Base-by-base conservation (phyloP, 2,797 vertebrate genomes). In the Phataginus tetradactyla region DNA sequence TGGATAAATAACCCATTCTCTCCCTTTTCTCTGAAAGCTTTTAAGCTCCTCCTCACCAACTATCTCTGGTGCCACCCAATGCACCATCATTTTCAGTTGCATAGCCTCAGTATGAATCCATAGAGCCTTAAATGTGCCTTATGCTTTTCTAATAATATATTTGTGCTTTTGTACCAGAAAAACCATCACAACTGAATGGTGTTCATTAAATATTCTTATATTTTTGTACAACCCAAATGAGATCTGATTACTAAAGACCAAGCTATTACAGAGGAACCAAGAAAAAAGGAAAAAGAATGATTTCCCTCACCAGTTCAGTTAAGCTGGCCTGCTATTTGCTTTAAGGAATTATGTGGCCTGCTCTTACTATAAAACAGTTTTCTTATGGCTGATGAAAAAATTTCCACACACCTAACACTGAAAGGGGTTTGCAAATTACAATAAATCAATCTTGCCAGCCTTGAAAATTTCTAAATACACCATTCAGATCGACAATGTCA, bases 201-300 rank as follows among this genome's bases (percentile, higher is more conserved):
- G n/a, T 63, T 84, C 86, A 94, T 93, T 86, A 95, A 91, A 88
- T 23, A 90, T 71, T 78, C 37, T 95, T 85, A 69, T 72, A 45
- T 94, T 96, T 79, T 77, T 63, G 17, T 53, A 90, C 55, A 57
- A 84, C 79, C 45, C 86, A 91, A 96, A 87, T 91, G 84, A 97
- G 79, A 90, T 90, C 91, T 94, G 87, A 96, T 95, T 94, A 80
- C 93, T 78, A 94, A 96, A 80, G 66, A 80, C 64, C 64, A 91
- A 90, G 51, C 63, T 84, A 87, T 69, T 95, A 92, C 68, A 86
- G 84, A 90, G 59, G 61, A 95, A 81, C 49, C 59, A 88, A 79
- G 94, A 17, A 69, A 85, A 74, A 78, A 75, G 17, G 68, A 18
- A 49, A 91, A 89, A 91, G 88, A 94, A 86, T 39, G 37, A 87